Evolutionary conservation across 2,888 invertebrate genomes (phyloP), one percentile per base, ranked within the genome.

Genomic region (Danaus chrysippus): DNA sequence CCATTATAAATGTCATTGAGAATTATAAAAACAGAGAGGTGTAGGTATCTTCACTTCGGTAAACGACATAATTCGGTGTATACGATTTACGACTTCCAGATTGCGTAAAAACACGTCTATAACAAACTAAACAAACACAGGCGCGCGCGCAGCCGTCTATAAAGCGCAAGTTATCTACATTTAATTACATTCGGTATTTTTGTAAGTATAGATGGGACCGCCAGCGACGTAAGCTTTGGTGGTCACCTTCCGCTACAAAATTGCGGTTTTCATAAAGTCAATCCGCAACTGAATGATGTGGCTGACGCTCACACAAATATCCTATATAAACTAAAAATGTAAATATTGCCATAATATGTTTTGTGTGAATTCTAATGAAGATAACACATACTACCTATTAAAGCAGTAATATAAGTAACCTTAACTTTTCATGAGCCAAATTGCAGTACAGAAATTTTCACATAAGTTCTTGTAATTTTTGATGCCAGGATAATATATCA

Each of bases 151-250:
- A 87, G 80, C 84, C 88, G 89, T 86, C 90, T 87, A 87, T 89
- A 89, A 88, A 89, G 88, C 83, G 84, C 84, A 85, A 86, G 90
- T 86, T 88, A 88, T 87, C 86, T 87, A 84, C 86, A 85, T 91
- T 91, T 91, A 89, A 91, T 91, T 90, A 89, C 90, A 83, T 86
- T 87, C 79, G 87, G 90, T 90, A 90, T 89, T 90, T 90, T 88
- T 87, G 87, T 91, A 86, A 89, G 89, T 88, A 86, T 81, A 83
- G 78, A 70, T 71, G 75, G 73, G 89, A 86, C 90, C 88, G 87
- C 89, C 89, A 71, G 85, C 83, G 87, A 77, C 76, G 82, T 72
- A 69, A 79, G 71, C 77, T 75, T 72, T 74, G 87, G 87, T 86
- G 87, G 88, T 79, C 85, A 77, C 71, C 70, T 70, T 61, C 61